A percentile compares a stretch with the other conserved stretches of the same genome.
phyloP scores from a whole-genome alignment of 2,888 invertebrate species.

The Caenorhabditis japonica region DNA sequence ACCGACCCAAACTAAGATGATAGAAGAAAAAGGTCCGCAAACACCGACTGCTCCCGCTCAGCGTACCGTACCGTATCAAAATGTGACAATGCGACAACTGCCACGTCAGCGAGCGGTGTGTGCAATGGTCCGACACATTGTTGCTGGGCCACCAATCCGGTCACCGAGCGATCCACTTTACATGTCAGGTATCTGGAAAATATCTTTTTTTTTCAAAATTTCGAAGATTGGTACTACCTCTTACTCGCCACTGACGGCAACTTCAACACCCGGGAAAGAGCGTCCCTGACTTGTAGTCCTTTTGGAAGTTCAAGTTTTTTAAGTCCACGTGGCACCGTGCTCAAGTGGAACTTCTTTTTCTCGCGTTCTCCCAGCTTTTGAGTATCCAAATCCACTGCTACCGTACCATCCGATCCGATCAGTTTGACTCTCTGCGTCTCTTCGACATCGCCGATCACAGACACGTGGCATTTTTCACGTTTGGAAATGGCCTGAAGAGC shows the following conservation, averaged over 20 bases:
- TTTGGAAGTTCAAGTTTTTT: constrained; percentile 79
- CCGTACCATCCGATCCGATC: constrained; percentile 12
- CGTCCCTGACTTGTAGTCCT: constrained; percentile 82
- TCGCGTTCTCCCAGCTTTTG: constrained; percentile 63
- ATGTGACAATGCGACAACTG: constrained; percentile 87
- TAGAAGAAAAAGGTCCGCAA: too few relatives aligned
- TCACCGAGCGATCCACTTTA: constrained; percentile 85
- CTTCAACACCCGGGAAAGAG: constrained; percentile 85
- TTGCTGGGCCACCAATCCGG: constrained; percentile 94
- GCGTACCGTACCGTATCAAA: constrained; percentile 82
- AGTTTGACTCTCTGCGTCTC: constrained; percentile 81
- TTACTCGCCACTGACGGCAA: constrained; percentile 94
- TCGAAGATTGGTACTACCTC: constrained; percentile 79
- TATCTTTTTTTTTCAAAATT: neutral
- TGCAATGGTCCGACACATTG: constrained; percentile 98
- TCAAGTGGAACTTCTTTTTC: constrained; percentile 79
- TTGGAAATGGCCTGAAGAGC: constrained; percentile 84
- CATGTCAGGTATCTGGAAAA: constrained; percentile 65
- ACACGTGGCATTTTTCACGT: constrained; percentile 92
- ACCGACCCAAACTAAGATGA: too few relatives aligned
- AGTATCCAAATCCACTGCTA: constrained; percentile 67
- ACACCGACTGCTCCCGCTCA: too few relatives aligned
- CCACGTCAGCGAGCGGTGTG: constrained; percentile 94
- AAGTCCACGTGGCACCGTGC: constrained; percentile 58
- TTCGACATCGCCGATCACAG: constrained; percentile 92